These are phyloP conservation scores for Lamellibrachia columna DNA, from an alignment of 2,888 invertebrate genomes.

Conservation along the genomic window DNA sequence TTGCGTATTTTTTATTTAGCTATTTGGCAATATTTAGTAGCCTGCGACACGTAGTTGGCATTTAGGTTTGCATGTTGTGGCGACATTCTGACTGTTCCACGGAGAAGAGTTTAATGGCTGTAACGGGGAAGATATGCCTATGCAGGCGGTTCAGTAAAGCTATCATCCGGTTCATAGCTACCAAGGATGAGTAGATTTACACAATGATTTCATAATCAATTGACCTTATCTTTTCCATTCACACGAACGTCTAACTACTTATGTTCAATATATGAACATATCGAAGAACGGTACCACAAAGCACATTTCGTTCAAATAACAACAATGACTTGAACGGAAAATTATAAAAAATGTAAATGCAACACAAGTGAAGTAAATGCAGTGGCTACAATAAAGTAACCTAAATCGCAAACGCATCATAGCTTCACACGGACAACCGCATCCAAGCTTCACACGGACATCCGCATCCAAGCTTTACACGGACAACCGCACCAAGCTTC, in stretches of 20 bases:
- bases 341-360: background rate
- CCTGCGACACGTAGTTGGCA: background rate
- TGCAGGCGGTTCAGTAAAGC: background rate
- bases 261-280: background rate
- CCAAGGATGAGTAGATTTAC: background rate
- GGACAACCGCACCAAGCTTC: too few relatives aligned
- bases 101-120: background rate
- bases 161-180: background rate
- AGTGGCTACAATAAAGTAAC: background rate
- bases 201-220: background rate
- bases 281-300: background rate
- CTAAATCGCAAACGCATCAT: background rate
- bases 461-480: too few relatives aligned
- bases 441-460: too few relatives aligned
- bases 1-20: background rate
- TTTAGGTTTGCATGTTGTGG: background rate
- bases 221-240: background rate
- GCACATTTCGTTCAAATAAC: background rate
- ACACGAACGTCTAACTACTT: background rate
- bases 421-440: background rate
- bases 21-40: background rate
- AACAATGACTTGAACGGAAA: background rate
- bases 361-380: background rate
- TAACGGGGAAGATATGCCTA: background rate
- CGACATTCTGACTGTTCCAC: background rate